Evolutionary conservation across 1,140 invertebrate genomes (phyloP).

Genomic region (Teleopsis dalmanni): DNA sequence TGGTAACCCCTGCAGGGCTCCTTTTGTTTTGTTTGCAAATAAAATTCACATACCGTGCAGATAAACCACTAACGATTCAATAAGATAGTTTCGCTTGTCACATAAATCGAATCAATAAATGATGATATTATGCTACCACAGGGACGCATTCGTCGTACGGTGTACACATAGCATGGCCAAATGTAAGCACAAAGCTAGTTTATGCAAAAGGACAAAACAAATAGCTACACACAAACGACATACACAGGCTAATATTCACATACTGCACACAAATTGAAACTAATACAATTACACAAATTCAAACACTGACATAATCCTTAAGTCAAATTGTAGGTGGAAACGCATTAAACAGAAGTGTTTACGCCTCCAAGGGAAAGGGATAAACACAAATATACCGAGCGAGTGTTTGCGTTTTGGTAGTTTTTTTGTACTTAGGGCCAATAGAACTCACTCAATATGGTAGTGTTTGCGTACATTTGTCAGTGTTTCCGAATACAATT

Average conservation of each 20-base stretch:
- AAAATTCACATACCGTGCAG: no score
- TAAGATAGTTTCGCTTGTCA: conserved; percentile 8
- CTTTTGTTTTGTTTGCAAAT: no score
- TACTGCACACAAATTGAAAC: neutral
- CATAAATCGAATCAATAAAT: conserved; percentile 11
- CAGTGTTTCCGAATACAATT: conserved; percentile 2
- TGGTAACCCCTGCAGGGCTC: no score
- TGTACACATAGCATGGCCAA: neutral
- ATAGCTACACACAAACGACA: neutral
- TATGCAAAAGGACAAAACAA: neutral
- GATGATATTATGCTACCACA: conserved; percentile 8
- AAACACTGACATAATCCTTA: neutral
- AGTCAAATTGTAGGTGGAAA: conserved; percentile 1
- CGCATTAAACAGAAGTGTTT: neutral
- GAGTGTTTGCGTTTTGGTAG: neutral
- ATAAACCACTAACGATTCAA: no score
- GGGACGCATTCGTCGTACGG: neutral
- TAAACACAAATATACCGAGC: neutral
- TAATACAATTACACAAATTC: no score
- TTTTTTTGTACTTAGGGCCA: neutral
- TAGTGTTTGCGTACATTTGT: neutral
- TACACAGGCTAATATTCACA: neutral
- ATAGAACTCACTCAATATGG: neutral
- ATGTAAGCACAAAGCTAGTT: neutral
- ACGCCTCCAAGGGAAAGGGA: neutral